A percentile compares a stretch with the other conserved stretches of the same genome.
These are phyloP conservation scores for Magallana nippona DNA, from an alignment of 2,888 invertebrate species.

Conservation along the genomic window DNA sequence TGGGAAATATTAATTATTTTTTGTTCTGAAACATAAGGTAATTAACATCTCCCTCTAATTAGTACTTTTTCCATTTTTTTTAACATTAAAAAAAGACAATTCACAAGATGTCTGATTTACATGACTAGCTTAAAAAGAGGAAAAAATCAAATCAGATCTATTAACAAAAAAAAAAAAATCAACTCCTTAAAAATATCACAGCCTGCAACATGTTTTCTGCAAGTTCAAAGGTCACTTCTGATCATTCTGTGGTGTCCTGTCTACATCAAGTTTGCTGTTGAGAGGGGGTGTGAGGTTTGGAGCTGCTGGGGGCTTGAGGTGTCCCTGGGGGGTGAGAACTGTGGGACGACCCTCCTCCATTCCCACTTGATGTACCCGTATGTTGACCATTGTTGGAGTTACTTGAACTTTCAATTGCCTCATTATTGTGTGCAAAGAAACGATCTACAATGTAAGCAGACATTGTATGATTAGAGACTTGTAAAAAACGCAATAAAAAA, in stretches of 20 bases:
- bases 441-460: background rate
- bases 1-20: background rate
- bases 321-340: constrained; percentile 56
- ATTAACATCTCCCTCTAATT: constrained; percentile 8
- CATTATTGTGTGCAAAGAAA: constrained; percentile 57
- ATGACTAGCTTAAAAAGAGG: constrained; percentile 21
- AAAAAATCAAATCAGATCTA: constrained; percentile 16
- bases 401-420: constrained; percentile 62
- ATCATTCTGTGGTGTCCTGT: constrained; percentile 40
- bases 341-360: constrained; percentile 56
- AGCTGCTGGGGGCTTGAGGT: constrained; percentile 61
- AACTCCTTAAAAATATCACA: constrained; percentile 44
- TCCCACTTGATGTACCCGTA: constrained; percentile 60
- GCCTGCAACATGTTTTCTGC: constrained; percentile 35
- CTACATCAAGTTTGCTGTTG: constrained; percentile 62
- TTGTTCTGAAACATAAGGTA: constrained; percentile 5
- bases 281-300: constrained; percentile 60
- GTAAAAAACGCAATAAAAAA: too few species aligned
- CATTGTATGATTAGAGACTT: too few species aligned
- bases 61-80: background rate
- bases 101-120: constrained; percentile 27
- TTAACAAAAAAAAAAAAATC: constrained; percentile 24
- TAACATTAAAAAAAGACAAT: constrained; percentile 13
- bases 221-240: constrained; percentile 36
- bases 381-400: constrained; percentile 54